Conservation (phyloP, 2,888 invertebrate species). For the Hirtodrosophila confusa region DNA sequence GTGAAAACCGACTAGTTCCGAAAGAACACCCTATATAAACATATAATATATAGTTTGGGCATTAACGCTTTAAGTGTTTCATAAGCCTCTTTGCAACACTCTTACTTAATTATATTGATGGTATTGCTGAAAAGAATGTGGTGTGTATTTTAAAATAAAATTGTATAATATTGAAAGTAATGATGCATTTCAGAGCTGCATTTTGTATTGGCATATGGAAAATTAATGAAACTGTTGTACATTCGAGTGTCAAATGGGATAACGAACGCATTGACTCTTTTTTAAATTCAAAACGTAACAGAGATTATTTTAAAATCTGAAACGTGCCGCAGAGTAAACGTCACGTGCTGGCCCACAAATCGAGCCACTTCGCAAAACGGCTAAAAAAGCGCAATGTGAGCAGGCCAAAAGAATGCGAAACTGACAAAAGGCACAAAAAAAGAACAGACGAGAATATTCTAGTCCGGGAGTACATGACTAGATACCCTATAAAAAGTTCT, state of each 20-base stretch:
- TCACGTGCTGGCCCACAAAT: constrained; percentile 50
- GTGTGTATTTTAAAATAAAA: too few species aligned
- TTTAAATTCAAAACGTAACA: constrained; percentile 15
- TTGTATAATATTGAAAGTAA: too few species aligned
- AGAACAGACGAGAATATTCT: neutral
- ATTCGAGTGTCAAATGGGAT: constrained; percentile 3
- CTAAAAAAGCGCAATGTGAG: constrained; percentile 28
- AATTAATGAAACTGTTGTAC: neutral
- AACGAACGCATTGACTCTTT: constrained; percentile 1
- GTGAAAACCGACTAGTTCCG: too few species aligned
- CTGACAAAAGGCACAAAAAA: constrained; percentile 10
- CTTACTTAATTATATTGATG: too few species aligned
- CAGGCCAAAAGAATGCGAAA: constrained; percentile 19
- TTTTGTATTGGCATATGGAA: too few species aligned
- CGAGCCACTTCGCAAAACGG: constrained; percentile 27
- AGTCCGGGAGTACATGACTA: neutral
- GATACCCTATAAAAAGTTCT: too few species aligned
- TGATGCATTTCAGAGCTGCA: too few species aligned
- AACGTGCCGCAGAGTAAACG: constrained; percentile 19
- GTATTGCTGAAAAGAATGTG: too few species aligned
- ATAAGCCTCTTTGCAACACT: too few species aligned
- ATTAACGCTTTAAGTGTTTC: too few species aligned
- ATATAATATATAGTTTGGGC: too few species aligned
- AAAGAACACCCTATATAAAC: too few species aligned
- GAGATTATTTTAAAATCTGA: constrained; percentile 17